Base-by-base conservation (phyloP, 1,140 invertebrate genomes). In the Neomicropteryx cornuta region DNA sequence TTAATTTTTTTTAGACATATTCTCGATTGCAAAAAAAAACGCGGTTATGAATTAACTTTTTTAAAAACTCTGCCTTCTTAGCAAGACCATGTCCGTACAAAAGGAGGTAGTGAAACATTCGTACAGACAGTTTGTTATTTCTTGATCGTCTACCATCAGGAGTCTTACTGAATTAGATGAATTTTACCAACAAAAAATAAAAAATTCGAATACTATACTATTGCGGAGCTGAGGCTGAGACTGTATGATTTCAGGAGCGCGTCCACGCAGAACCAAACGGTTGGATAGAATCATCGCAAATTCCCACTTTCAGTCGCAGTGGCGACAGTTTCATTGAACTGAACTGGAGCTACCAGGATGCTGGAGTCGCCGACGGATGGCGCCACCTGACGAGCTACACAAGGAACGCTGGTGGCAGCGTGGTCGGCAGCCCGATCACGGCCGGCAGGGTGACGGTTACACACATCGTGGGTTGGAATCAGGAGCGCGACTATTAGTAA, bases 371-470 rank as follows among this genome's bases (percentile, higher is more conserved):
- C 11, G 36, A 40, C 11, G 53, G 53, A 27, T 68, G 65, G 65
- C 62, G 68, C 36, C 62, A 62, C 43, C 50, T 72, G 29, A 54
- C 55, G 16, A 46, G 69, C 36, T 60, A 60, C 43, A 52, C 56
- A 39, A 56, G 68, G 18, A 45, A 59, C 21, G 44, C n/a, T n/a
- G n/a, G 49, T 3, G 52, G 55, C 2, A 27, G 45, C 3, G 51
- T 60, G 19, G 44, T 49, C 0, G 51, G 48, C 3, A 52, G 52
- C 18, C 52, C 55, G 1, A 45, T 59, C 13, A 62, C 60, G 4
- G 61, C 55, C 4, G 71, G 71, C 39, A 44, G 56, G 4, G 65
- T 56, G 22, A 71, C 71, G 17, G 64, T 66, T 17, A 55, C 58
- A 5, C 51, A 47, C 5, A 65, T 58, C 19, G 60, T 72, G 3